Evolutionary conservation across 2,888 invertebrate species (phyloP).

Genomic region (Nasonia oneida): DNA sequence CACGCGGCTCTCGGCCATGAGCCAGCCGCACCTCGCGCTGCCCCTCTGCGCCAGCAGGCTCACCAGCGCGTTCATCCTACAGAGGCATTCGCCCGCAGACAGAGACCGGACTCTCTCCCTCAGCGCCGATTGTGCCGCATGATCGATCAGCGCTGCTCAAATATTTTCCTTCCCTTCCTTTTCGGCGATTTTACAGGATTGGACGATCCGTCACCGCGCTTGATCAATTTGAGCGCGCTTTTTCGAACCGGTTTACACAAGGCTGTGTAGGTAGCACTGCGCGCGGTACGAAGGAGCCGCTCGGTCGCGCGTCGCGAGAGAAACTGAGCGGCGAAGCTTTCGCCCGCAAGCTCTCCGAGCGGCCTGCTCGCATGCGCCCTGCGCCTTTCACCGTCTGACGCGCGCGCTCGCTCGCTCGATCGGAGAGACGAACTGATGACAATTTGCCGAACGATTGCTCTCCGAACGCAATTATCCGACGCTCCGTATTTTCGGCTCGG

Average conservation of each 20-base stretch:
- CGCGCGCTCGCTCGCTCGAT: not conserved
- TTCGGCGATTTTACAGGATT: too few species aligned
- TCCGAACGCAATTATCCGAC: not conserved
- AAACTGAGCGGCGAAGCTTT: conserved; percentile 52
- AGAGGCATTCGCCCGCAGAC: not conserved
- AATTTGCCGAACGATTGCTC: not conserved
- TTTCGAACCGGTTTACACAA: too few species aligned
- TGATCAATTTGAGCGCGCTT: not conserved
- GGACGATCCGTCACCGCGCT: too few species aligned
- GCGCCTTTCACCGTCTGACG: too few species aligned
- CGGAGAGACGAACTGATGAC: not conserved
- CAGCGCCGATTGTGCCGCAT: not conserved
- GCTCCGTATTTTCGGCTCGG: too few species aligned
- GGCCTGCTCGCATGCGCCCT: conserved; percentile 43
- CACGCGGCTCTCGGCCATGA: not conserved
- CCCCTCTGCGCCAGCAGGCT: conserved; percentile 1
- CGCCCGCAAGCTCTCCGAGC: conserved; percentile 7
- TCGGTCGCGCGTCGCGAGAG: conserved; percentile 20
- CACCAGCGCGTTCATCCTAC: conserved; percentile 36
- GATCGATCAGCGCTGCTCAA: not conserved
- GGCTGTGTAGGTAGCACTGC: too few species aligned
- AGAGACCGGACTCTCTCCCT: not conserved
- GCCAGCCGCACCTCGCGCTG: conserved; percentile 26
- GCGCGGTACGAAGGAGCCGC: not conserved
- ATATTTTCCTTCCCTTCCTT: too few species aligned